Evolutionary conservation across 2,797 vertebrate genomes (phyloP), one percentile per base, ranked within the genome.

Genomic region (Poliocrania exsul): DNA sequence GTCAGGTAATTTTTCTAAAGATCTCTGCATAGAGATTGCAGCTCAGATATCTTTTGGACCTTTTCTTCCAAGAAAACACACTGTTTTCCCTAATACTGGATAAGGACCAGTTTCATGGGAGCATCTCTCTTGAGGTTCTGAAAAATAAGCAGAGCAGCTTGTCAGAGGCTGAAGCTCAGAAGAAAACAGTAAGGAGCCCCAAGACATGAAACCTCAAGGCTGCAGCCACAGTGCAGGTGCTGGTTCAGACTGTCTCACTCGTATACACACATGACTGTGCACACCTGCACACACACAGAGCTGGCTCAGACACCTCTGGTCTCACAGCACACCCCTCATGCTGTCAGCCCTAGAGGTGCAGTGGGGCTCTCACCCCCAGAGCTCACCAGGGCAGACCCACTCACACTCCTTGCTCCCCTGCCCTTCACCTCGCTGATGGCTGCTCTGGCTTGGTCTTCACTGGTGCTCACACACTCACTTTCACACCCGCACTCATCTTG

Each of bases 281-380:
- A 16, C 13, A 18, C 10, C 2, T 13, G 24, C 0, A 2, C 37
- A 11, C 16, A 4, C 4, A 24, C 7, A 28, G 26, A 15, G 0
- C 0, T 31, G 26, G 7, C 54, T 38, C 23, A 24, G 31, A 37
- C n/a, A 61, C 9, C 21, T 8, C 17, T 61, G 6, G 16, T 69
- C 24, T 56, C 26, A 12, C 6, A 24, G 7, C 31, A 14, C 20
- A 62, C 23, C 20, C 60, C 38, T 20, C 7, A 13, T 42, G 28
- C 38, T 62, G 60, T 42, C 38, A 62, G 60, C 38, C 19, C 19
- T 23, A 16, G 38, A 64, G 46, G 29, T 53, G 25, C 8, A 25
- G 24, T n/a, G 24, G 15, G 53, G 23, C 13, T 84, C 58, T 61
- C 58, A 37, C 37, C 29, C 58, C 18, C 26, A 29, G 26, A 61